Conservation (phyloP, 2,888 invertebrate species). For the Apodemia hepburni region DNA sequence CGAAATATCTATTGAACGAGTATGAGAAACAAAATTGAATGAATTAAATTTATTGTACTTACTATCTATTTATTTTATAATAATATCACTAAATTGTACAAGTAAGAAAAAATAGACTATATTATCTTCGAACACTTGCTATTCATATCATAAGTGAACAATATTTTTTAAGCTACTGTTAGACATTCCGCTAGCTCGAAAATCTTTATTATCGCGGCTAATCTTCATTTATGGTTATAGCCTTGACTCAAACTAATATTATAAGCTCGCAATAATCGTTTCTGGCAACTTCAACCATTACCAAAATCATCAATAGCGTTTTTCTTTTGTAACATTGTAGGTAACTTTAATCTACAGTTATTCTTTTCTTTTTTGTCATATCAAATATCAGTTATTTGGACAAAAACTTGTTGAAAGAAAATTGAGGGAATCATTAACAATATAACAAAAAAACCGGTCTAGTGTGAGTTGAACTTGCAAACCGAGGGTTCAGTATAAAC, state of each 20-base stretch:
- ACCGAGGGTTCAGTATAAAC: too few relatives aligned
- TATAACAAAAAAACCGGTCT: too few relatives aligned
- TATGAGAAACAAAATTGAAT: too few relatives aligned
- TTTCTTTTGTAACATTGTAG: not conserved
- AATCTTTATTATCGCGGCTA: not conserved
- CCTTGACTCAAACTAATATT: not conserved
- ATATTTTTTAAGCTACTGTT: not conserved
- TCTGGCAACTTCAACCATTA: not conserved
- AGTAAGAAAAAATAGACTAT: too few relatives aligned
- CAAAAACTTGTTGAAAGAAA: not conserved
- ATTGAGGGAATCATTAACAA: too few relatives aligned
- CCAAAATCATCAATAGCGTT: not conserved
- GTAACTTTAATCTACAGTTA: not conserved
- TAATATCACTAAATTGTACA: too few relatives aligned
- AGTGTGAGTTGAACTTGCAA: too few relatives aligned
- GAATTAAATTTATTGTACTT: too few relatives aligned
- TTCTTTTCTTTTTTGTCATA: not conserved
- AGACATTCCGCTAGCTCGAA: not conserved
- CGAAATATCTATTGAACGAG: too few relatives aligned
- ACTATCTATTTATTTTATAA: too few relatives aligned
- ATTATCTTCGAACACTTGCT: not conserved
- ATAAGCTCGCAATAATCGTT: not conserved
- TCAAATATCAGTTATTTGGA: not conserved
- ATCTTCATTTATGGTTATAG: conserved; percentile 1
- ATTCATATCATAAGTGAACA: not conserved